phyloP scores from a whole-genome alignment of 1,140 invertebrate species.

The Drosophila pachea region DNA sequence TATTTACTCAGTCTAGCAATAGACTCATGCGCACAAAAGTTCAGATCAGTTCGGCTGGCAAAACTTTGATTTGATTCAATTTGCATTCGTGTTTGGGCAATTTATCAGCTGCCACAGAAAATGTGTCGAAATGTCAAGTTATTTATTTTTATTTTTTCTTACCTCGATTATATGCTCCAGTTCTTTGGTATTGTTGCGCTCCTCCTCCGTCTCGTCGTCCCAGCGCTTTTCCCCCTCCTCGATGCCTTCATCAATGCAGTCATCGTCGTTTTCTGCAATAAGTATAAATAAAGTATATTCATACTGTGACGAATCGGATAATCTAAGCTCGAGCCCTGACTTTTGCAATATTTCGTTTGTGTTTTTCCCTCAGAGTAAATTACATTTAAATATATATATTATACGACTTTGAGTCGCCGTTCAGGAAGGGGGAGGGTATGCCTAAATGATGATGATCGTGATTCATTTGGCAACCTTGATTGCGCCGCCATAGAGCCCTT shows the following conservation, averaged over 20 bases:
- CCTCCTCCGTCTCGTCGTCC: constrained; percentile 81
- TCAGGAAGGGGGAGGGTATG: too few species aligned
- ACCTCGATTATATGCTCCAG: constrained; percentile 78
- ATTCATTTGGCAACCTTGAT: constrained; percentile 32
- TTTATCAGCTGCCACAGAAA: constrained; percentile 34
- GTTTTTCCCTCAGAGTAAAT: constrained; percentile 14
- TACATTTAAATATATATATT: constrained; percentile 9
- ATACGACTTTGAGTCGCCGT: too few species aligned
- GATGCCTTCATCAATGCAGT: constrained; percentile 93
- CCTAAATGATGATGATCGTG: constrained; percentile 6
- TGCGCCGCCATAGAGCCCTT: constrained; percentile 10
- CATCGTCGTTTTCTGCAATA: constrained; percentile 88
- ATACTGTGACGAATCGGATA: constrained; percentile 24
- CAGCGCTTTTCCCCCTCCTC: constrained; percentile 81
- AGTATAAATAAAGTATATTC: constrained; percentile 15
- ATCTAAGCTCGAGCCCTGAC: constrained; percentile 7
- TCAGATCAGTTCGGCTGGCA: constrained; percentile 23
- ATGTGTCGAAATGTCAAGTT: constrained; percentile 39
- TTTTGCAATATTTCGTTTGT: constrained; percentile 5
- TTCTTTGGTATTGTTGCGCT: constrained; percentile 77
- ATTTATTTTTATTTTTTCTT: constrained; percentile 20
- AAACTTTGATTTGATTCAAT: constrained; percentile 49
- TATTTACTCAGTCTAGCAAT: constrained; percentile 14
- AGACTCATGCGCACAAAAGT: constrained; percentile 38
- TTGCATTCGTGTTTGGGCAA: constrained; percentile 47